These are phyloP conservation scores for Anthophora plumipes DNA, from an alignment of 2,888 invertebrate species.

Conservation along the genomic window DNA sequence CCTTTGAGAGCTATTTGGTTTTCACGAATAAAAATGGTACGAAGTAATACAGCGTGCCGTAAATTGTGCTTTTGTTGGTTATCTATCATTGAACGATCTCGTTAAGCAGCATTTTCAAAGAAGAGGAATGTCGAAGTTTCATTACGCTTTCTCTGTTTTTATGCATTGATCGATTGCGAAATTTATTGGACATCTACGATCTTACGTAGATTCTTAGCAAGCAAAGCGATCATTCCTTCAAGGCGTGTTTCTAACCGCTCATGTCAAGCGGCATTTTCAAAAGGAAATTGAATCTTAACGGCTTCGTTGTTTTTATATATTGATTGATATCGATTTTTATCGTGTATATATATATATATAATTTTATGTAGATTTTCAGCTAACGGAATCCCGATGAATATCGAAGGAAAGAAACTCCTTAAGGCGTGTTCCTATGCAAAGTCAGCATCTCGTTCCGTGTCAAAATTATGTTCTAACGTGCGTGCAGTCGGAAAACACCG, in stretches of 20 bases:
- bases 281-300: too few relatives aligned
- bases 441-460: conserved; percentile 8
- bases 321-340: too few relatives aligned
- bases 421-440: conserved; percentile 11
- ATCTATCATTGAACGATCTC: not conserved
- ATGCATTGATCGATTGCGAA: too few relatives aligned
- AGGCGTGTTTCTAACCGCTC: too few relatives aligned
- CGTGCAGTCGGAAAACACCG: conserved; percentile 7
- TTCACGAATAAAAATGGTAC: not conserved
- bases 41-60: not conserved
- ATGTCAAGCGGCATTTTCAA: too few relatives aligned
- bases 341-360: too few relatives aligned
- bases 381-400: not conserved
- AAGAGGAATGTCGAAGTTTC: too few relatives aligned
- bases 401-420: not conserved
- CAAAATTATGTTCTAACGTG: conserved; percentile 21
- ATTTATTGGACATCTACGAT: too few relatives aligned
- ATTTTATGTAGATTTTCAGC: not conserved
- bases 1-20: not conserved
- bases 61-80: not conserved
- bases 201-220: too few relatives aligned
- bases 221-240: too few relatives aligned
- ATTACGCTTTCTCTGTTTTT: too few relatives aligned
- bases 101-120: not conserved
- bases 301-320: too few relatives aligned